Evolutionary conservation across 2,888 invertebrate species (phyloP), one percentile per base, ranked within the genome.

Genomic region (Psococerastis gibbosa): DNA sequence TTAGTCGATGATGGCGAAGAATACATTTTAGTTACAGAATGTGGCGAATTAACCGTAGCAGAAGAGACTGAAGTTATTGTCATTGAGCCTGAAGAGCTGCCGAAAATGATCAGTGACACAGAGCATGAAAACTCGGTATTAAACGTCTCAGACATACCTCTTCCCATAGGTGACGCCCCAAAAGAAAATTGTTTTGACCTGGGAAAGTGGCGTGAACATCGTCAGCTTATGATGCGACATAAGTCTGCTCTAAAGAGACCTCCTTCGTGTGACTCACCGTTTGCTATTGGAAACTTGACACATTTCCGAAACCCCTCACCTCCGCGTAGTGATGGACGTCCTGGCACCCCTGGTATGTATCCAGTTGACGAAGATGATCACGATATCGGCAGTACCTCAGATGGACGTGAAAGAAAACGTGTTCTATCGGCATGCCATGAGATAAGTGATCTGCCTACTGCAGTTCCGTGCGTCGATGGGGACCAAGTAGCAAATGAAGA

Each of bases 251-350:
- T 9, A 15, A 33, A 3, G 9, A 3, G 18, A 18, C n/a, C 18
- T 18, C 5, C 13, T 18, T 17, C 18, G 5, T 38, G 6, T 18
- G 38, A 5, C 13, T 38, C 38, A 5, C 38, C 38, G n/a, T 38
- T 38, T 17, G 18, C 22, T 5, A 6, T 11, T 6, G 17, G 13
- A 5, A 20, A 17, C 4, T 20, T 38, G 17, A 13, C 15, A 6
- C 13, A 6, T n/a, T 38, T 38, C 20, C 38, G 38, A 18, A 38
- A 38, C 11, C 38, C 38, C 13, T 38, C 38, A 3, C 38, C 38
- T 15, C 33, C 33, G 6, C 17, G 33, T 9, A 17, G 5, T 6
- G 33, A 33, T 6, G 33, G 17, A 33, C 15, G 17, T 33, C 22
- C 22, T 38, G 16, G 20, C 15, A 27, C 27, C 8, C 27, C 27